Evolutionary conservation across 2,888 invertebrate species (phyloP).

Genomic region (Drosophila borealis): DNA sequence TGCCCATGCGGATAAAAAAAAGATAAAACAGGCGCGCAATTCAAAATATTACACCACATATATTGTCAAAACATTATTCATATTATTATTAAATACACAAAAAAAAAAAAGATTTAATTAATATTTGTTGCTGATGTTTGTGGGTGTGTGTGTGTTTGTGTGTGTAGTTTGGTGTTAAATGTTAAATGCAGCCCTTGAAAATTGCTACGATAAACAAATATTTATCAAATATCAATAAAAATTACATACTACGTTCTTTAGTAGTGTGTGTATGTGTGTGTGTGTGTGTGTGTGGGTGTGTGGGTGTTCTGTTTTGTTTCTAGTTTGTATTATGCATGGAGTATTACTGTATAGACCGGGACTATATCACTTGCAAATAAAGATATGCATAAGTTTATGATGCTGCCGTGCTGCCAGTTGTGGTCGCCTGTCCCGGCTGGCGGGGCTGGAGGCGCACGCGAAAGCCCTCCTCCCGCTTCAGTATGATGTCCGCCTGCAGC

Average conservation of each 20-base stretch:
- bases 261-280: slow-evolving; percentile 23
- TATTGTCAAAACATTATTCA: slow-evolving; percentile 73
- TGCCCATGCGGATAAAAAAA: neutral
- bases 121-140: slow-evolving; percentile 41
- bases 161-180: slow-evolving; percentile 32
- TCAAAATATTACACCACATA: slow-evolving; percentile 71
- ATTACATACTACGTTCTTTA: slow-evolving; percentile 45
- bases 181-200: slow-evolving; percentile 57
- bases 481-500: slow-evolving; percentile 91
- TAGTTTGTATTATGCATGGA: slow-evolving; percentile 39
- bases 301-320: slow-evolving; percentile 19
- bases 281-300: slow-evolving; percentile 11
- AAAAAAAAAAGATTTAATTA: slow-evolving; percentile 58
- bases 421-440: slow-evolving; percentile 57
- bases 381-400: slow-evolving; percentile 55
- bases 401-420: slow-evolving; percentile 54
- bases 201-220: slow-evolving; percentile 46
- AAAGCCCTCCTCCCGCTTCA: slow-evolving; percentile 92
- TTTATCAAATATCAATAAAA: slow-evolving; percentile 38
- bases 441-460: slow-evolving; percentile 90
- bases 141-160: slow-evolving; percentile 21
- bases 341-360: slow-evolving; percentile 72
- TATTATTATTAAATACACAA: slow-evolving; percentile 68
- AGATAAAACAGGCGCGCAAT: slow-evolving; percentile 3
- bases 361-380: slow-evolving; percentile 72